Base-by-base conservation (phyloP, 53 echinoderm and acorn worm genomes). In the Mesocentrotus franciscanus region DNA sequence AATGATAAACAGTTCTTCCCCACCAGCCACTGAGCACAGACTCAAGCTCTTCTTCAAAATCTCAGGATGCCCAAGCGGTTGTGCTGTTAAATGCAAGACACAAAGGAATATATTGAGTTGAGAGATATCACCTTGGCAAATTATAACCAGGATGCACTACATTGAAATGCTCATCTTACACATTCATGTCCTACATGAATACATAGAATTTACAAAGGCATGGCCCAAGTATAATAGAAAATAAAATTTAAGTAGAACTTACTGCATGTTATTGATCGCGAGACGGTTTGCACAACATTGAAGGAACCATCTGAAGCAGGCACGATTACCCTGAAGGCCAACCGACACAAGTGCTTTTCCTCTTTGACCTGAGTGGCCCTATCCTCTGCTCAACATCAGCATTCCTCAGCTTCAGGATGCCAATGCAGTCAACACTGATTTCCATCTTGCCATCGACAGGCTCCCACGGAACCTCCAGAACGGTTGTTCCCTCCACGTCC, bases 381-480 rank as follows among this genome's bases (percentile, higher is more conserved):
- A 97, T 95, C 62, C 96, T 97, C 94, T 99, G 97, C 85, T 99
- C 99, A 66, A 99, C 99, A 95, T 99, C 99, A 20, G 99, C 99
- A 95, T 99, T 99, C 55, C 98, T 95, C 70, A 98, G 95, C 95
- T 99, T 99, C 94, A 99, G 93, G 89, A 99, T 99, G 39, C 99
- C 99, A 90, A 99, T 98, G 95, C 99, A 99, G 95, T 99, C 99
- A 92, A 98, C 92, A 30, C 97, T 97, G 58, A 97, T 92, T 59
- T 97, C 97, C 97, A 97, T 97, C 39, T 97, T 90, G 71, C 96
- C 97, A 84, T 97, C 96, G 17, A 83, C 56, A 61, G 95, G 96
- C 36, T 98, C 97, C 98, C 98, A 98, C 26, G 97, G 97, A 36
- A 99, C 98, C 79, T 98, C 96, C 35, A 99, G 97, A 55, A 99